phyloP scores from a whole-genome alignment of 2,888 invertebrate species.

The Tiliacea citrago region DNA sequence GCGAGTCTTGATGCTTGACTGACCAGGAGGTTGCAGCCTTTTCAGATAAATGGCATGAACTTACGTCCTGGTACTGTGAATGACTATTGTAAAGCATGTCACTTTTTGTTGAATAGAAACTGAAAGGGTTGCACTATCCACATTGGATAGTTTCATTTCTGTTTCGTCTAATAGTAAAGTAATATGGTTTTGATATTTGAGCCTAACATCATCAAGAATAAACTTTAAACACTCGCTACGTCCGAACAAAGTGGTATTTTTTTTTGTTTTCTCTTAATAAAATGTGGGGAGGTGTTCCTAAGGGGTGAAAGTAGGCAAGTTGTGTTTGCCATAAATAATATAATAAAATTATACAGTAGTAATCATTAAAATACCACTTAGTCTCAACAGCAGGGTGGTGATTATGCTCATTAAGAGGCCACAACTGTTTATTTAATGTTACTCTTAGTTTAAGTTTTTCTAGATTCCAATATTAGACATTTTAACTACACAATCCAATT shows the following conservation, averaged over 20 bases:
- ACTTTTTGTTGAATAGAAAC: background rate
- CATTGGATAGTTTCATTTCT: conserved; percentile 2
- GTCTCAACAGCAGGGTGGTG: background rate
- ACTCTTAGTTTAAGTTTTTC: conserved; percentile 1
- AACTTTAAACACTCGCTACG: background rate
- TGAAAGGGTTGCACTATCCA: conserved; percentile 5
- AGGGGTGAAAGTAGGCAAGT: conserved; percentile 2
- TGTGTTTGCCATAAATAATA: conserved; percentile 21
- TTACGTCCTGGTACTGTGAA: background rate
- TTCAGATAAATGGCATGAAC: background rate
- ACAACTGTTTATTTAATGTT: conserved; percentile 31
- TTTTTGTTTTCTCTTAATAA: background rate
- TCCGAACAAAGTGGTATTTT: background rate
- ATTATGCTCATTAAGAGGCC: conserved; percentile 34
- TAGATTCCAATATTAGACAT: background rate
- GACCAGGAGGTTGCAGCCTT: background rate
- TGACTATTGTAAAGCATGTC: background rate
- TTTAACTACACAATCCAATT: background rate
- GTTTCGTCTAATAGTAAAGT: background rate
- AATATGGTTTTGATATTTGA: background rate
- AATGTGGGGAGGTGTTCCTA: background rate
- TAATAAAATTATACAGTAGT: conserved; percentile 5
- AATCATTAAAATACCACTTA: background rate
- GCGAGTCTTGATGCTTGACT: background rate
- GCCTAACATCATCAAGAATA: conserved; percentile 12